Conservation (phyloP, 2,797 vertebrate genomes). For the Poeciliopsis presidionis region DNA sequence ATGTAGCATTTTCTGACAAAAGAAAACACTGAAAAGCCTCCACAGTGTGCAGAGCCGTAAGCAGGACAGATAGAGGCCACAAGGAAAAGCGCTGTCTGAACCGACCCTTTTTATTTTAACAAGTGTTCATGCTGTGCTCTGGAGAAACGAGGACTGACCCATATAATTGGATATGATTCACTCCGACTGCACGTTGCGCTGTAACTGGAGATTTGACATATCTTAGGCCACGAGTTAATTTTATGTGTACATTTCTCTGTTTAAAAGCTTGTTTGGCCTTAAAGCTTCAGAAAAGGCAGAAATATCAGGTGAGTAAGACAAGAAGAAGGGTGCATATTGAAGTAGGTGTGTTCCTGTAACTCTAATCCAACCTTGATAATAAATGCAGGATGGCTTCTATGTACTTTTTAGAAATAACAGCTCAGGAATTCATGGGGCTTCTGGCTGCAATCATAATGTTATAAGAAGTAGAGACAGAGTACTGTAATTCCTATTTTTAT, state of each 20-base stretch:
- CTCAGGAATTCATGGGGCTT: neutral
- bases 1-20: slow-evolving; percentile 4
- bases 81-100: slow-evolving; percentile 1
- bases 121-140: slow-evolving; percentile 25
- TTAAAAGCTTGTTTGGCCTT: slow-evolving; percentile 1
- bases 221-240: slow-evolving; percentile 17
- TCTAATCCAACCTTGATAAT: neutral
- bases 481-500: neutral
- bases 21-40: neutral
- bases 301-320: neutral
- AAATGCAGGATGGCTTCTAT: neutral
- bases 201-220: slow-evolving; percentile 19
- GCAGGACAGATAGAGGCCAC: slow-evolving; percentile 5
- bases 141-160: slow-evolving; percentile 23
- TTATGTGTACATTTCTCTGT: slow-evolving; percentile 9
- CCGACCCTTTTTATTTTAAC: slow-evolving; percentile 24
- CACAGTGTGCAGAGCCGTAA: slow-evolving; percentile 4
- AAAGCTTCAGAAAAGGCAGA: neutral
- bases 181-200: slow-evolving; percentile 9
- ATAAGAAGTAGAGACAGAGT: neutral
- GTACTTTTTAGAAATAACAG: neutral
- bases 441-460: neutral
- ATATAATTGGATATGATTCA: slow-evolving; percentile 43
- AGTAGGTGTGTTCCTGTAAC: neutral
- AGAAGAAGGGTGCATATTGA: neutral